These are phyloP conservation scores for Anseranas semipalmata DNA, from an alignment of 2,113 vertebrate species.

Conservation along the genomic window DNA sequence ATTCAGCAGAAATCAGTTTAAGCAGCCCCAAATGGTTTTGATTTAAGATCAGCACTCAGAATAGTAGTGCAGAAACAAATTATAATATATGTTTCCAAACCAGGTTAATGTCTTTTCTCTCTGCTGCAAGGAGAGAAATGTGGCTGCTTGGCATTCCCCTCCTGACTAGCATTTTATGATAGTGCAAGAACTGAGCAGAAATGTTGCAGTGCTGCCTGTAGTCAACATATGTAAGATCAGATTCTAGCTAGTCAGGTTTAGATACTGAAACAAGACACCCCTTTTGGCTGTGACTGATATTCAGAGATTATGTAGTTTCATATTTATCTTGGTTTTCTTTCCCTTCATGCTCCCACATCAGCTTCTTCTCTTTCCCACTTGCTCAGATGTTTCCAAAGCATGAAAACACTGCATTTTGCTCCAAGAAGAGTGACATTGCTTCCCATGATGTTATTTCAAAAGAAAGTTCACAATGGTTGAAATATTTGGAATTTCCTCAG, in stretches of 20 bases:
- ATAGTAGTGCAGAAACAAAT: not conserved
- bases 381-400: not conserved
- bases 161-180: not conserved
- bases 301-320: not conserved
- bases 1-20: not conserved
- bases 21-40: not conserved
- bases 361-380: not conserved
- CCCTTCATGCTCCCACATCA: not conserved
- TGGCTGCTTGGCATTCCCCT: not conserved
- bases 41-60: not conserved
- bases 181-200: not conserved
- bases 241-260: not conserved
- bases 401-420: not conserved
- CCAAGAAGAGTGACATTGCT: not conserved
- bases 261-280: not conserved
- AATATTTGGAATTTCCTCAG: not conserved
- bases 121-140: not conserved
- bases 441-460: not conserved
- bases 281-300: not conserved
- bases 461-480: not conserved
- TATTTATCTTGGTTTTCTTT: slow-evolving; percentile 27
- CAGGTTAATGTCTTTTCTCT: not conserved
- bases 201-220: not conserved
- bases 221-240: not conserved
- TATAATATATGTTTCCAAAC: not conserved